These are phyloP conservation scores for Pogonomyrmex barbatus DNA, from an alignment of 1,140 invertebrate species.

Conservation along the genomic window DNA sequence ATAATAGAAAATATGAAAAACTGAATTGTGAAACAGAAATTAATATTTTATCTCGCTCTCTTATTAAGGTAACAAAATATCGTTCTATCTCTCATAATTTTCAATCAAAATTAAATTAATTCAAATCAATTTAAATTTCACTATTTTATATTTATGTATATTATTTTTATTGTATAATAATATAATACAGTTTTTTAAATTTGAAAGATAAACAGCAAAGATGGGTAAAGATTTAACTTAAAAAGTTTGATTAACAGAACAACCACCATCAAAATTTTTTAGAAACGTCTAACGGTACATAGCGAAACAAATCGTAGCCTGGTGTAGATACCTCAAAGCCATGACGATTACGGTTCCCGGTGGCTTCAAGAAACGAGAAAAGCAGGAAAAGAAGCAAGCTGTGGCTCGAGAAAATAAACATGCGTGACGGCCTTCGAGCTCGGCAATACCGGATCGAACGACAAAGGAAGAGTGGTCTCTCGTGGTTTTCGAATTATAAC, in stretches of 20 bases:
- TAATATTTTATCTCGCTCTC: background rate
- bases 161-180: background rate
- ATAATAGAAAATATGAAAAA: background rate
- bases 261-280: constrained; percentile 26
- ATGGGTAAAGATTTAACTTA: background rate
- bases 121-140: constrained; percentile 10
- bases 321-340: constrained; percentile 47
- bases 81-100: background rate
- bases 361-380: constrained; percentile 33
- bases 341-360: constrained; percentile 60
- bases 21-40: background rate
- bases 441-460: constrained; percentile 4
- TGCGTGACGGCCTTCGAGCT: constrained; percentile 52
- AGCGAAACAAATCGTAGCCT: constrained; percentile 63
- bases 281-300: constrained; percentile 53
- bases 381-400: constrained; percentile 41
- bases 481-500: constrained; percentile 19
- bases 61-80: background rate
- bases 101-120: background rate
- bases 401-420: constrained; percentile 42
- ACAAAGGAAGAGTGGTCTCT: constrained; percentile 29
- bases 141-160: background rate
- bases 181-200: background rate
- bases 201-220: background rate
- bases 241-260: background rate